Conservation (phyloP, 2,888 invertebrate genomes). For the Pollenia amentaria region DNA sequence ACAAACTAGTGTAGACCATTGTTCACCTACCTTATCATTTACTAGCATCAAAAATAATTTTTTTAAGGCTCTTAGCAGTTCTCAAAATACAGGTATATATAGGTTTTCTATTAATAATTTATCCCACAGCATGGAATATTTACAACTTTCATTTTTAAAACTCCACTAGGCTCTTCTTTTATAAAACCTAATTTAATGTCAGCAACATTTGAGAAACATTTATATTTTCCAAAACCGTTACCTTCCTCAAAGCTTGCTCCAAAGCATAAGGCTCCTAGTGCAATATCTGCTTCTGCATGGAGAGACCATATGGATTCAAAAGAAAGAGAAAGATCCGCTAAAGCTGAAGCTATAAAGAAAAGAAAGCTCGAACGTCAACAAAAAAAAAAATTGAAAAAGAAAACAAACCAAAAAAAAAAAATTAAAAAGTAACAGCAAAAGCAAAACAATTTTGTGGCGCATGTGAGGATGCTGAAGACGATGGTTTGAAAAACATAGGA, state of each 20-base stretch:
- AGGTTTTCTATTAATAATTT: neutral
- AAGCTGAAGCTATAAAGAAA: slow-evolving; percentile 34
- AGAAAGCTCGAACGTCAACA: slow-evolving; percentile 40
- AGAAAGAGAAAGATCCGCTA: slow-evolving; percentile 17
- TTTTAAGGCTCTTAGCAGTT: neutral
- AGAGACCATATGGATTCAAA: slow-evolving; percentile 14
- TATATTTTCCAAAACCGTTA: slow-evolving; percentile 47
- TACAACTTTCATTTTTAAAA: slow-evolving; percentile 20
- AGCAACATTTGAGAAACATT: slow-evolving; percentile 29
- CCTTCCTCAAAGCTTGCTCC: slow-evolving; percentile 8
- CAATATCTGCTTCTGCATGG: slow-evolving; percentile 46
- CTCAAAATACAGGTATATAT: slow-evolving; percentile 30
- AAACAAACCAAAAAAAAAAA: slow-evolving; percentile 24
- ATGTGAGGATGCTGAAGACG: slow-evolving; percentile 35
- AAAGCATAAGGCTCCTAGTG: slow-evolving; percentile 45
- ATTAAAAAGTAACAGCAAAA: slow-evolving; percentile 6
- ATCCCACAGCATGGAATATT: neutral
- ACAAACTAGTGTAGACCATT: neutral
- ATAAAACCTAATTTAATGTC: slow-evolving; percentile 19
- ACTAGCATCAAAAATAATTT: neutral
- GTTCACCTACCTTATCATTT: slow-evolving; percentile 24
- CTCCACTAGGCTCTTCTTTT: neutral
- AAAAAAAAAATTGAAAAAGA: slow-evolving; percentile 29
- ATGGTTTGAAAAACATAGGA: slow-evolving; percentile 19
- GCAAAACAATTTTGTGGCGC: slow-evolving; percentile 17